These are phyloP conservation scores for Drosophila chauvacae DNA, from an alignment of 1,140 invertebrate genomes.

Conservation along the genomic window DNA sequence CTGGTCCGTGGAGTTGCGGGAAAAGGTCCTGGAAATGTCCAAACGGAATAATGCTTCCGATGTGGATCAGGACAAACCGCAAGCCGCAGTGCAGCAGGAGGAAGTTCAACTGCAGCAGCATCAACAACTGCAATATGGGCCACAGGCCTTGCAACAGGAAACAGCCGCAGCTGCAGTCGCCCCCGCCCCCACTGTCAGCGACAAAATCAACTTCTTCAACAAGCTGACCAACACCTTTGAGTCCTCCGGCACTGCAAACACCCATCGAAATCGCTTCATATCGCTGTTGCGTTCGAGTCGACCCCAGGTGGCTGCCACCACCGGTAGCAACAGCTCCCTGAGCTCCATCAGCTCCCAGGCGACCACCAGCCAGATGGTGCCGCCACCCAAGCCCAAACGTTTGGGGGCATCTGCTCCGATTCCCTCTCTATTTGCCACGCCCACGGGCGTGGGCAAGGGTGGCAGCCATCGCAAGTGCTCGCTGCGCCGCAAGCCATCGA, in stretches of 20 bases:
- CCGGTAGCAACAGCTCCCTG: slow-evolving; percentile 24
- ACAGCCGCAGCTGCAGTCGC: neutral
- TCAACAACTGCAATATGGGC: slow-evolving; percentile 7
- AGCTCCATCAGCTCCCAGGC: slow-evolving; percentile 10
- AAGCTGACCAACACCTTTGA: slow-evolving; percentile 76
- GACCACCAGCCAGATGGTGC: slow-evolving; percentile 35
- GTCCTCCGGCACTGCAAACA: slow-evolving; percentile 24
- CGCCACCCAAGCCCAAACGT: slow-evolving; percentile 73
- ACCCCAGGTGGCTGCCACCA: slow-evolving; percentile 54
- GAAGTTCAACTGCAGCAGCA: slow-evolving; percentile 4
- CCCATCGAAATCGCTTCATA: slow-evolving; percentile 59
- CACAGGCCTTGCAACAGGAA: slow-evolving; percentile 1
- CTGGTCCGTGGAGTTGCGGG: slow-evolving; percentile 73
- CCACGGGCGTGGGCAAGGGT: slow-evolving; percentile 40
- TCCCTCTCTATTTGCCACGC: slow-evolving; percentile 52
- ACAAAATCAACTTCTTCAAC: slow-evolving; percentile 81
- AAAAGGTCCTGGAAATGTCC: slow-evolving; percentile 75
- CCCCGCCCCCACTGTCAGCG: slow-evolving; percentile 57
- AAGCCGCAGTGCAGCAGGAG: slow-evolving; percentile 9
- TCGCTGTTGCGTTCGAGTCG: slow-evolving; percentile 65
- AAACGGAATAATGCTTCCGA: slow-evolving; percentile 67
- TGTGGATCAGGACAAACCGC: slow-evolving; percentile 14
- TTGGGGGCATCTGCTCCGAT: slow-evolving; percentile 25
- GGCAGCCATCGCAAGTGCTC: slow-evolving; percentile 64
- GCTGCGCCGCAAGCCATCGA: slow-evolving; percentile 69